Evolutionary conservation across 2,888 invertebrate species (phyloP).

Genomic region (Lepeophtheirus nordmannii): DNA sequence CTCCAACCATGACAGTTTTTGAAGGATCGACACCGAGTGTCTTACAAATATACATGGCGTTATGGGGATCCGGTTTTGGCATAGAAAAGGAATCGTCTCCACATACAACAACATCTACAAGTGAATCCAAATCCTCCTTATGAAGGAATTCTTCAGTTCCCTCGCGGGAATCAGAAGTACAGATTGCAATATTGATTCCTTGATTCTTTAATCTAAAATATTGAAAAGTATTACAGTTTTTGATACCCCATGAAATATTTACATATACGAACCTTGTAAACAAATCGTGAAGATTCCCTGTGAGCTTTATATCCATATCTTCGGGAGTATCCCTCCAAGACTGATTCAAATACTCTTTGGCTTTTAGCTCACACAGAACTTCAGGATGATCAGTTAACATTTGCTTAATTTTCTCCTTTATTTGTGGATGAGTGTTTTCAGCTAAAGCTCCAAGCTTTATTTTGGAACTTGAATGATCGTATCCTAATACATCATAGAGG

Average conservation of each 20-base stretch:
- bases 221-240: background rate
- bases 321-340: conserved; percentile 24
- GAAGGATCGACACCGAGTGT: background rate
- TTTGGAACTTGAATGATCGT: conserved; percentile 10
- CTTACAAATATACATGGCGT: conserved; percentile 21
- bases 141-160: conserved; percentile 21
- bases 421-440: conserved; percentile 24
- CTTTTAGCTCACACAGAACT: background rate
- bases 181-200: conserved; percentile 20
- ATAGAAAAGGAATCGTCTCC: conserved; percentile 17
- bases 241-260: background rate
- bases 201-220: conserved; percentile 1
- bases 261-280: background rate
- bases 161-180: conserved; percentile 22
- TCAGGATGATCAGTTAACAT: conserved; percentile 5
- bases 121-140: background rate
- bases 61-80: conserved; percentile 23
- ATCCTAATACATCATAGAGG: conserved; percentile 18
- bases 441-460: conserved; percentile 18
- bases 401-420: conserved; percentile 16
- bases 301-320: conserved; percentile 18
- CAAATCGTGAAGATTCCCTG: conserved; percentile 9
- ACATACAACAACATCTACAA: conserved; percentile 21
- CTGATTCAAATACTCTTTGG: conserved; percentile 1
- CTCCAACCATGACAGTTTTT: conserved; percentile 23